Evolutionary conservation across 2,888 invertebrate species (phyloP).

Genomic region (Parnassius orleans): DNA sequence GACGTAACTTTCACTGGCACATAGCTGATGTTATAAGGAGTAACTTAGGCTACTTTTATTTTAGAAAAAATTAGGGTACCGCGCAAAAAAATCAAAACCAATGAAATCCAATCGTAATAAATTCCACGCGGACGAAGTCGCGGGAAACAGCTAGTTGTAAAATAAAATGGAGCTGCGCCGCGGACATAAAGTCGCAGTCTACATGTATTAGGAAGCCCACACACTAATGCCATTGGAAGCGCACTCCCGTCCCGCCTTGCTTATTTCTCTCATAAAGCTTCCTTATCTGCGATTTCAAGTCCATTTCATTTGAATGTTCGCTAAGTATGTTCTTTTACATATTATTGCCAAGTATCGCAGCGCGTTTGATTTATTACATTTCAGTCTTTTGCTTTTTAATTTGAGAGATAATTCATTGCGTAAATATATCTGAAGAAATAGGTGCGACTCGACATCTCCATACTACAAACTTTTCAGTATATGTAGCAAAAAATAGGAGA

Average conservation of each 20-base stretch:
- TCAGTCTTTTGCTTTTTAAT: conserved; percentile 7
- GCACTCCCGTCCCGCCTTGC: conserved; percentile 35
- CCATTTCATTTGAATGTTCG: conserved; percentile 67
- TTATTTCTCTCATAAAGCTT: conserved; percentile 64
- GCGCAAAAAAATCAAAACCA: too few species aligned
- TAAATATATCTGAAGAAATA: too few species aligned
- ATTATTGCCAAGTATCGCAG: conserved; percentile 25
- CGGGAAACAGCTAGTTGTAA: background rate
- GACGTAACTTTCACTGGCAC: too few species aligned
- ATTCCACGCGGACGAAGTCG: too few species aligned
- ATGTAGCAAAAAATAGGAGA: too few species aligned
- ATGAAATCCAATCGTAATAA: too few species aligned
- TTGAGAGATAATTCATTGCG: too few species aligned
- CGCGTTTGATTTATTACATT: conserved; percentile 13
- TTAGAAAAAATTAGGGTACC: too few species aligned
- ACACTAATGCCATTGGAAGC: conserved; percentile 36
- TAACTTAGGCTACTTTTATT: too few species aligned
- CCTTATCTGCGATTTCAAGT: conserved; percentile 73
- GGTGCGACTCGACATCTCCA: too few species aligned
- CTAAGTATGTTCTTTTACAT: conserved; percentile 24
- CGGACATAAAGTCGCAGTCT: conserved; percentile 31
- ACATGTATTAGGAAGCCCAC: conserved; percentile 40
- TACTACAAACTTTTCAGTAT: too few species aligned
- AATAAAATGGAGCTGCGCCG: conserved; percentile 14
- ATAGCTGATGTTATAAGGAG: too few species aligned